Conservation (phyloP, 2,797 vertebrate genomes). For the Malacoctenus gilli region DNA sequence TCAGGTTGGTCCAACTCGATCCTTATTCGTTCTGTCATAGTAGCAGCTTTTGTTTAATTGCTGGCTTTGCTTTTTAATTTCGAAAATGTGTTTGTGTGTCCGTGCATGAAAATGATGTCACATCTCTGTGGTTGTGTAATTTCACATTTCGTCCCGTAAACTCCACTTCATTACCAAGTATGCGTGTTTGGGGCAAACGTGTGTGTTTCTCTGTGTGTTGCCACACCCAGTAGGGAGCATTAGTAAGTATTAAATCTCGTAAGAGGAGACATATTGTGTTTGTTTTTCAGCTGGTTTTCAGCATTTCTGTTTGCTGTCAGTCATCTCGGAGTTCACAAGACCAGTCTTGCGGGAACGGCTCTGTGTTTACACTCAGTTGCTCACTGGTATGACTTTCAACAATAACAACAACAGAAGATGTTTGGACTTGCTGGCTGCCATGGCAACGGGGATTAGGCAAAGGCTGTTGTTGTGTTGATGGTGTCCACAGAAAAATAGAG, state of each 20-base stretch:
- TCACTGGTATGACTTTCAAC: slow-evolving; percentile 88
- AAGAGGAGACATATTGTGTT: slow-evolving; percentile 46
- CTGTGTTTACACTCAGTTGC: slow-evolving; percentile 82
- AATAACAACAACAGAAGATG: slow-evolving; percentile 98
- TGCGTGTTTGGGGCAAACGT: slow-evolving; percentile 15
- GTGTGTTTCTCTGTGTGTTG: not conserved
- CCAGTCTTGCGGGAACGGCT: slow-evolving; percentile 79
- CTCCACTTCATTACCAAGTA: not conserved
- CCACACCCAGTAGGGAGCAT: slow-evolving; percentile 28
- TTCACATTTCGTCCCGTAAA: not conserved
- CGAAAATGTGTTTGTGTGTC: slow-evolving; percentile 10
- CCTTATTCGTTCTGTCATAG: not conserved
- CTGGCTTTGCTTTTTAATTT: not conserved
- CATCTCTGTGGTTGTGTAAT: slow-evolving; percentile 4
- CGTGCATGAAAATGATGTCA: slow-evolving; percentile 2
- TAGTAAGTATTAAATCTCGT: slow-evolving; percentile 29
- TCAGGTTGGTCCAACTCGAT: slow-evolving; percentile 54
- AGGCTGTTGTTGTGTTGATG: slow-evolving; percentile 89
- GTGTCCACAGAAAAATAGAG: slow-evolving; percentile 87
- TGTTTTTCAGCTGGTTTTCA: slow-evolving; percentile 50
- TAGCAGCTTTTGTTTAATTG: not conserved
- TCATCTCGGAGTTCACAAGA: slow-evolving; percentile 76
- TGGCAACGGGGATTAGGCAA: slow-evolving; percentile 91
- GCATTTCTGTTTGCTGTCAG: slow-evolving; percentile 66
- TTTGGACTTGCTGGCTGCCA: slow-evolving; percentile 96